Base-by-base conservation (phyloP, 2,113 vertebrate species). In the Psophia crepitans region DNA sequence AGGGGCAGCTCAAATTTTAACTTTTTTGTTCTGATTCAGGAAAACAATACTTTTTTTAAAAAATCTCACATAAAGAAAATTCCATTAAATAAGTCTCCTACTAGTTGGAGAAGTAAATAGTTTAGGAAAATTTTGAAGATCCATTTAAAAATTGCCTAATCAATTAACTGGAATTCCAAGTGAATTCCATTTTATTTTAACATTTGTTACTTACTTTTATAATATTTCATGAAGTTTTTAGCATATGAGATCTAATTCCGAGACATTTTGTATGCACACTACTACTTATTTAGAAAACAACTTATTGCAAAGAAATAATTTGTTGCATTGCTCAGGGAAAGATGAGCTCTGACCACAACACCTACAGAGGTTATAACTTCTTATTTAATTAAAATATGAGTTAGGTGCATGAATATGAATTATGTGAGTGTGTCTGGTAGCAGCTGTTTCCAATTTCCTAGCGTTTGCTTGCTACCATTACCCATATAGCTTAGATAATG, bases 351-450 rank as follows among this genome's bases (percentile, higher is more conserved):
- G 35, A 80, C 30, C 22, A 85, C 21, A 80, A 24, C 6, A 76
- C 27, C 49, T 80, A 37, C 37, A 28, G 15, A 33, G n/a, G 18
- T 23, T 93, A 90, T 57, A 63, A 56, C 19, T 85, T 88, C 68
- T 84, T 85, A 75, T 71, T 92, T 77, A 90, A 88, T 90, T 90
- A 83, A 48, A 66, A 77, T 49, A 56, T 35, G 35, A 79, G 22
- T 54, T 88, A 88, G 48, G 20, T 65, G 53, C n/a, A 27, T 80
- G 49, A 90, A 69, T 69, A 92, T 66, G 37, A 90, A 90, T 88
- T 73, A 48, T 35, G 19, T 75, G 48, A 87, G 21, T 39, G 16
- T 48, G 41, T 61, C 41, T 66, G 1, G 3, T 46, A 83, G 24
- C 44, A 77, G 46, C n/a, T 3, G 0, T 95, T 90, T 92, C 56